phyloP scores from a whole-genome alignment of 1,140 invertebrate species.

The Cyclina sinensis region DNA sequence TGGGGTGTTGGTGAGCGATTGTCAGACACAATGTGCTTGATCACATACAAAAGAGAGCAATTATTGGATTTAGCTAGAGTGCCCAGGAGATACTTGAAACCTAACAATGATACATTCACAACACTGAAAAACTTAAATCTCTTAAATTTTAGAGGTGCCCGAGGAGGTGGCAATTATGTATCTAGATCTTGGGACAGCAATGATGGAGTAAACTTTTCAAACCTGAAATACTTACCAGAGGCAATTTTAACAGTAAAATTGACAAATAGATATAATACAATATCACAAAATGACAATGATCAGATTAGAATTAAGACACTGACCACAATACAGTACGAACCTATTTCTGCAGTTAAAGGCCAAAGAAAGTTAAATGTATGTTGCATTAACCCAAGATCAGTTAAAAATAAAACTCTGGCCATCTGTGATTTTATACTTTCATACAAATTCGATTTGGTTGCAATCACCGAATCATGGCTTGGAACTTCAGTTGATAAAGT shows the following conservation, averaged over 20 bases:
- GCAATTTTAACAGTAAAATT: constrained; percentile 44
- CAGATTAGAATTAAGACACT: constrained; percentile 27
- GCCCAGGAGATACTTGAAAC: constrained; percentile 32
- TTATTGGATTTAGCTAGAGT: too few species aligned
- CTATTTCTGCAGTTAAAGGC: constrained; percentile 14
- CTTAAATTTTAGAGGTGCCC: constrained; percentile 27
- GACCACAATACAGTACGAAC: constrained; percentile 30
- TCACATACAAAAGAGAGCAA: constrained; percentile 29
- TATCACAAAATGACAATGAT: constrained; percentile 40
- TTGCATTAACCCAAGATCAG: too few species aligned
- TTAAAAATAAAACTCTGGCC: too few species aligned
- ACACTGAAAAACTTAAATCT: constrained; percentile 46
- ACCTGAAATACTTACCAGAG: constrained; percentile 23
- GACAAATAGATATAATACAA: constrained; percentile 39
- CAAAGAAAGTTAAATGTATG: background rate
- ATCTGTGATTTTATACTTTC: too few species aligned
- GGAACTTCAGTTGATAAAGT: too few species aligned
- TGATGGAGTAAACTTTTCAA: constrained; percentile 32
- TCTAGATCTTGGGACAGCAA: constrained; percentile 47
- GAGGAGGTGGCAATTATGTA: constrained; percentile 41
- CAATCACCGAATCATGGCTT: too few species aligned
- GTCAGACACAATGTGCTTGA: constrained; percentile 27
- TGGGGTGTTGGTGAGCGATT: constrained; percentile 31
- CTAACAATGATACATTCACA: constrained; percentile 32
- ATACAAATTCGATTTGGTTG: too few species aligned